A percentile compares a stretch with the other conserved stretches of the same genome.
These are phyloP conservation scores for Sciurus carolinensis DNA, from an alignment of 2,797 vertebrate species.

Conservation along the genomic window DNA sequence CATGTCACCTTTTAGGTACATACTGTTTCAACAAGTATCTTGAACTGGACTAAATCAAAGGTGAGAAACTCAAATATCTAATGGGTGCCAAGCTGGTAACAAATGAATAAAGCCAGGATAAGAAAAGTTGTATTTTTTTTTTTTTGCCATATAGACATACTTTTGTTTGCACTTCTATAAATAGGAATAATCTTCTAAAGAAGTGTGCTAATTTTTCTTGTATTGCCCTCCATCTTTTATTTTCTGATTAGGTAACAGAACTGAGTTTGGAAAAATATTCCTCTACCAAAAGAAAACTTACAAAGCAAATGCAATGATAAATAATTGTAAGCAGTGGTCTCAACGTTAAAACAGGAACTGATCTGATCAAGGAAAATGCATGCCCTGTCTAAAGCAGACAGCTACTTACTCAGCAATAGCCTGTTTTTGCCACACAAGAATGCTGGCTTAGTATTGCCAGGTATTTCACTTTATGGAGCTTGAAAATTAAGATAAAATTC, in stretches of 20 bases:
- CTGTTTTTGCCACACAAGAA: not conserved
- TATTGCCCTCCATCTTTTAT: not conserved
- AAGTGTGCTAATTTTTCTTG: conserved; percentile 1
- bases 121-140: not conserved
- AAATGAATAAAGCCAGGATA: not conserved
- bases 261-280: conserved; percentile 37
- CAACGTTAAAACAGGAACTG: not conserved
- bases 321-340: not conserved
- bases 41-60: conserved; percentile 35
- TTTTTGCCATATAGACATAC: not conserved
- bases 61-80: not conserved
- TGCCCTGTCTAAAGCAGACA: not conserved
- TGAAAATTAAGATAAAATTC: conserved; percentile 10
- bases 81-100: not conserved
- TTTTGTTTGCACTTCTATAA: not conserved
- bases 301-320: not conserved
- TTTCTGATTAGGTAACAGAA: conserved; percentile 20
- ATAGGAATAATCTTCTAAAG: conserved; percentile 6
- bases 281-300: not conserved
- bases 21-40: not conserved
- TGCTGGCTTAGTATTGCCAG: not conserved
- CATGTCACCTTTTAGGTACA: not conserved
- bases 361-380: not conserved
- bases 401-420: not conserved
- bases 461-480: not conserved